Conservation (phyloP, 2,113 vertebrate species). For the Leptosomus discolor region DNA sequence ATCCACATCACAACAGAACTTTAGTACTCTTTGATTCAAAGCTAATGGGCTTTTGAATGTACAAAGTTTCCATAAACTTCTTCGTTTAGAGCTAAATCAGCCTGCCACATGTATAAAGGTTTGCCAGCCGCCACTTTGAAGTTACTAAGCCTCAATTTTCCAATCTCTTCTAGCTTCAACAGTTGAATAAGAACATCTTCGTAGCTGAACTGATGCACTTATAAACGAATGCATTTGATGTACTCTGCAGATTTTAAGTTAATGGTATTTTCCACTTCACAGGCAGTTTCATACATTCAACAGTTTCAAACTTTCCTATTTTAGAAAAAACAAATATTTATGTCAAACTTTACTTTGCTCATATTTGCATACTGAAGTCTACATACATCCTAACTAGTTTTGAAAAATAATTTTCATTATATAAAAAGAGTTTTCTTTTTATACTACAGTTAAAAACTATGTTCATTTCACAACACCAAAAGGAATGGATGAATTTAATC, state of each 20-base stretch:
- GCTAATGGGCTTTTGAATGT: neutral
- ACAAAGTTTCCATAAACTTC: conserved; percentile 23
- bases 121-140: neutral
- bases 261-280: neutral
- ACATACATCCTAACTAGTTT: neutral
- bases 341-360: neutral
- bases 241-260: neutral
- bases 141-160: neutral
- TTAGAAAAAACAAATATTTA: neutral
- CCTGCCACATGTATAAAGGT: neutral
- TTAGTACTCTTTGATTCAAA: conserved; percentile 8
- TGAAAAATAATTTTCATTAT: neutral
- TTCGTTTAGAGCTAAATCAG: conserved; percentile 7
- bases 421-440: neutral
- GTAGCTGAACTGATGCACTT: neutral
- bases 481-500: neutral
- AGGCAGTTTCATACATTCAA: neutral
- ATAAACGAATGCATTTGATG: neutral
- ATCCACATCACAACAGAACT: neutral
- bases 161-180: neutral
- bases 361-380: neutral
- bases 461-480: neutral
- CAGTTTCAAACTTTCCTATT: neutral
- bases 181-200: neutral
- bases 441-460: neutral